Evolutionary conservation across 2,797 vertebrate genomes (phyloP), one percentile per base, ranked within the genome.

Genomic region (Acipenser ruthenus): DNA sequence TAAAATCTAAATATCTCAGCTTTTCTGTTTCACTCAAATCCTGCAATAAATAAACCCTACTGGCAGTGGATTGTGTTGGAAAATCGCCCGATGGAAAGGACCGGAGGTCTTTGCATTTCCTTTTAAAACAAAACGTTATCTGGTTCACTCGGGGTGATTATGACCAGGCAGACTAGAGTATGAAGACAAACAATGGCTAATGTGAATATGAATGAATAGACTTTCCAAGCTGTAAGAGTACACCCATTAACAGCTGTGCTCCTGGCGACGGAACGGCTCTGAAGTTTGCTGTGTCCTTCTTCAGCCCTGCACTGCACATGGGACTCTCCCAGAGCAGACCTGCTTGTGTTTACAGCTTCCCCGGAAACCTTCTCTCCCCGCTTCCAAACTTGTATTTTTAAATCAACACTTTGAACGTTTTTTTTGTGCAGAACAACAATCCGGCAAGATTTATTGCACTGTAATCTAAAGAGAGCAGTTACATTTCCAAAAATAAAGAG

Each of bases 381-480:
- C 81, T 86, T 85, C 80, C 84, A 88, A 64, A 82, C 80, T 88
- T 88, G 88, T 90, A 88, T 93, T 93, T 93, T 90, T 91, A 88
- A 92, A 91, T 96, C 93, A 93, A 92, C 92, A 93, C 92, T 93
- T 92, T 62, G 74, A 74, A 10, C 66, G 69, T 90, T 95, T 96
- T 95, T 93, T 96, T 97, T 95, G 92, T 91, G 86, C 88, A 87
- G 83, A 87, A 84, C 87, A 91, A 92, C 85, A 87, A 88, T 91
- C 72, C 88, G 77, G 83, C 84, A 82, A 86, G 91, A 94, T 94
- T 94, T 95, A 95, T 92, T 89, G 80, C 87, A 83, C 84, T 79
- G 74, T 79, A 80, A 87, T 90, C 88, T 75, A 76, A 84, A 83
- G 77, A 67, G 59, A 69, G 70, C 50, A 76, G 81, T 81, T 82